Conservation (phyloP, 2,888 invertebrate species). For the Agriotes lineatus region DNA sequence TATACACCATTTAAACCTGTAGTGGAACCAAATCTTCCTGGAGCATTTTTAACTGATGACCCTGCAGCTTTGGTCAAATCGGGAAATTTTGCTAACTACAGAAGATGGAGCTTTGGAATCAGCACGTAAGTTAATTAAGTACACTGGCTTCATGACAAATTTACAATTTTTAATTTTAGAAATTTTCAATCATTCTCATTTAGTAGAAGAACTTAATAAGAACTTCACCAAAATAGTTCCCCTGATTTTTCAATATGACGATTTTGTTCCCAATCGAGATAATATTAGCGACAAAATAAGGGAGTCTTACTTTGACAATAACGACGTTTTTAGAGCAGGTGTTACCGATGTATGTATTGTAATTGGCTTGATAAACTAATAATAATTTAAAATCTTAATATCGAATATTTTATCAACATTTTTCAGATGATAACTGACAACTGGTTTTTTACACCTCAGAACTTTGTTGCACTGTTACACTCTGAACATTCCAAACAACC, state of each 20-base stretch:
- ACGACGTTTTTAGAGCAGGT: conserved; percentile 57
- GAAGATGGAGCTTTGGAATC: conserved; percentile 80
- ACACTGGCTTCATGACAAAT: not conserved
- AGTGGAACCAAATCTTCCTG: conserved; percentile 75
- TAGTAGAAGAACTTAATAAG: conserved; percentile 63
- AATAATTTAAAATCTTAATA: no score
- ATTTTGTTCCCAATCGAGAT: conserved; percentile 57
- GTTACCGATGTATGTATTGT: conserved; percentile 61
- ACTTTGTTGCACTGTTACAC: conserved; percentile 72
- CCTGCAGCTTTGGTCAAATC: conserved; percentile 69
- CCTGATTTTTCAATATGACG: conserved; percentile 64
- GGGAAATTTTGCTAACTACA: conserved; percentile 71
- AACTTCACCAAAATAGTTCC: conserved; percentile 65
- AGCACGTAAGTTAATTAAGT: conserved; percentile 66
- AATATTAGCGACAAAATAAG: conserved; percentile 61
- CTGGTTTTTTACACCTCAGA: conserved; percentile 75
- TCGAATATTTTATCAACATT: no score
- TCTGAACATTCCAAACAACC: conserved; percentile 69
- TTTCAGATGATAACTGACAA: conserved; percentile 79
- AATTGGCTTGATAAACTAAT: not conserved
- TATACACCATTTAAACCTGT: conserved; percentile 86
- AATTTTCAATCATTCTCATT: conserved; percentile 55
- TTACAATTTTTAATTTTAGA: conserved; percentile 46
- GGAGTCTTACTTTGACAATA: conserved; percentile 67
- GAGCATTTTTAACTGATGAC: conserved; percentile 77